A percentile compares a stretch with the other conserved stretches of the same genome.
phyloP scores from a whole-genome alignment of 2,113 vertebrate genomes.

The Macquaria ambigua region DNA sequence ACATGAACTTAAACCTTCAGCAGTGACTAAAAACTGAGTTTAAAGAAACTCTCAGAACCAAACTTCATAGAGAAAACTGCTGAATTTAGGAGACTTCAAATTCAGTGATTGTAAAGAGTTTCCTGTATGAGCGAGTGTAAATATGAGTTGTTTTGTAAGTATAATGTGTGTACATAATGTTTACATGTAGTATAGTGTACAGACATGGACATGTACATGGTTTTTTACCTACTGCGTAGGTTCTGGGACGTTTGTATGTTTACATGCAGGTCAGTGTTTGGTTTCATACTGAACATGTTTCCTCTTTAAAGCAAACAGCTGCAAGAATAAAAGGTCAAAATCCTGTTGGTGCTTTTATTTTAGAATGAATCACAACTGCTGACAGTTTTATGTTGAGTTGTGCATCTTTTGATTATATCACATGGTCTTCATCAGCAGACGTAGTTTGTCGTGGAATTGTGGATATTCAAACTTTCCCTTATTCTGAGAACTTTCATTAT shows the following conservation, averaged over 20 bases:
- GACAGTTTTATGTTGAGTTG: not conserved
- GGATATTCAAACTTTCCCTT: too few relatives aligned
- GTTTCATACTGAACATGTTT: constrained; percentile 94
- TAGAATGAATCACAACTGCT: too few relatives aligned
- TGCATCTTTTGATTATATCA: not conserved
- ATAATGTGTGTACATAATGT: constrained; percentile 88
- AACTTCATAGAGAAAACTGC: not conserved
- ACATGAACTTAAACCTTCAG: not conserved
- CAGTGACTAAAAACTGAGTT: not conserved
- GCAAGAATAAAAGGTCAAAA: constrained; percentile 89
- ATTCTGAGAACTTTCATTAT: too few relatives aligned
- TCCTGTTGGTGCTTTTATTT: constrained; percentile 12
- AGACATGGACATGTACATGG: constrained; percentile 76
- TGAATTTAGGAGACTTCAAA: not conserved
- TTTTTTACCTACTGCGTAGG: constrained; percentile 97
- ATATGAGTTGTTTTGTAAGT: constrained; percentile 74
- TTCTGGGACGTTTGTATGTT: constrained; percentile 89
- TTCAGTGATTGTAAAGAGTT: not conserved
- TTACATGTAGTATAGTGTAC: constrained; percentile 47
- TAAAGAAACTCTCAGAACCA: not conserved
- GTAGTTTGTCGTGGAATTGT: not conserved
- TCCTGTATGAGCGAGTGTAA: constrained; percentile 85
- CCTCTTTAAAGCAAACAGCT: constrained; percentile 86
- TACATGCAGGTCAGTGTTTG: constrained; percentile 93
- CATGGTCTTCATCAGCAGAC: not conserved